Base-by-base conservation (phyloP, 2,113 vertebrate genomes). In the Ophthalmolycus amberensis region DNA sequence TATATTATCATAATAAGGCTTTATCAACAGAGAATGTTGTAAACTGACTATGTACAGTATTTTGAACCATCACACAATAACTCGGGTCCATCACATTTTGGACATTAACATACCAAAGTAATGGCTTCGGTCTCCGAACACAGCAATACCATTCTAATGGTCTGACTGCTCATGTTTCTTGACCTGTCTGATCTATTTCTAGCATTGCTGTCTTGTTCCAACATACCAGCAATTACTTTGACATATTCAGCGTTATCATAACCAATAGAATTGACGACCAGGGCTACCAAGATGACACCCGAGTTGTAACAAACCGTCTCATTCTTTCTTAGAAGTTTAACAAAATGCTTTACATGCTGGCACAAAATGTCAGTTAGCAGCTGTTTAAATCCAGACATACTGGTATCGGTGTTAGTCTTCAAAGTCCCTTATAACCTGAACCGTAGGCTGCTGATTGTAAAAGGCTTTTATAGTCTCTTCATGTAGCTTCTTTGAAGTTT, bases 401-500 rank as follows among this genome's bases (percentile, higher is more conserved):
- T 22, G 63, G 62, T 22, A 52, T 50, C 3, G 0, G 37, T 84
- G 50, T 70, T n/a, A 15, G 22, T 44, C 44, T 67, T 56, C 6
- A 72, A 56, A 81, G 72, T 72, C 62, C 46, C 62, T 34, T 72
- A 20, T 69, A 75, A 82, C 63, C 69, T 50, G 58, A 82, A 50
- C 74, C 15, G 22, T 42, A 22, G 44, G 27, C 9, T 22, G 7
- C 32, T 20, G 63, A 75, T 60, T 60, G 48, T 78, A 74, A 82
- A 79, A 46, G 6, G 12, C 15, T 44, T 77, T 71, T 71, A 58
- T n/a, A 32, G 65, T 44, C 11, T 32, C 38, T 67, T 76, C 59
- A 32, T 65, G 18, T 9, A 40, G 44, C 25, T 9, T 62, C 72
- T 69, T 79, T 77, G 75, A 84, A 75, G 70, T 75, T 86, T 79